phyloP scores from a whole-genome alignment of 2,113 vertebrate genomes.

The Brevimyrus niger region DNA sequence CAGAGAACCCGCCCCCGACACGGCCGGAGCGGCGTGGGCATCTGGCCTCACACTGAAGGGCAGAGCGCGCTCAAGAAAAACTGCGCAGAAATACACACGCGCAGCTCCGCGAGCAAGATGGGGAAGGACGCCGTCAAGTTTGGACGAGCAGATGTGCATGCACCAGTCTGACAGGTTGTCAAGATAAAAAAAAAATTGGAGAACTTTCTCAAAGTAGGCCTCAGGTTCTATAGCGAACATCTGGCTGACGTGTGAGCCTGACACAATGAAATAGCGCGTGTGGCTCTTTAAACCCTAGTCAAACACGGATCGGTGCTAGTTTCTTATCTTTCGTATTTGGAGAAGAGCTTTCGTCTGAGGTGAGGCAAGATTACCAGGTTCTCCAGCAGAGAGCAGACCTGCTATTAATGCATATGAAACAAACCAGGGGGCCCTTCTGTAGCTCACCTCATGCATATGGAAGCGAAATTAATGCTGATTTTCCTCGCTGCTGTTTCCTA shows the following conservation, averaged over 20 bases:
- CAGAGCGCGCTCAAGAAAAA: neutral
- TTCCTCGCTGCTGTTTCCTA: neutral
- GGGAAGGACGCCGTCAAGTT: neutral
- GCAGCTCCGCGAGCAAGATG: neutral
- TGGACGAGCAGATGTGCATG: neutral
- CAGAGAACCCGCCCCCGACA: neutral
- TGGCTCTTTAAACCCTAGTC: neutral
- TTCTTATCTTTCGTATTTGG: neutral
- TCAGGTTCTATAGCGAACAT: neutral
- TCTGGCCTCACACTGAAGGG: neutral
- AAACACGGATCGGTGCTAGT: neutral
- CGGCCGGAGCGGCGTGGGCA: neutral
- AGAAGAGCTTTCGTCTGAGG: neutral
- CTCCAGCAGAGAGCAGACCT: neutral
- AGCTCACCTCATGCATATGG: neutral
- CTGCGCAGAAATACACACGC: neutral
- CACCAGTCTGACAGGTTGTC: neutral
- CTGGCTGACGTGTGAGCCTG: neutral
- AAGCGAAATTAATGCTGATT: neutral
- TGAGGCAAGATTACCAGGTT: neutral
- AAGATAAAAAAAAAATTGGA: neutral
- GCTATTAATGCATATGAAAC: neutral
- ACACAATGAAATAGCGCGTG: neutral
- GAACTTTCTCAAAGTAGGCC: neutral
- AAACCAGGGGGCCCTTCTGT: neutral